Conservation (phyloP, 1,140 invertebrate species). For the Mercenaria mercenaria region DNA sequence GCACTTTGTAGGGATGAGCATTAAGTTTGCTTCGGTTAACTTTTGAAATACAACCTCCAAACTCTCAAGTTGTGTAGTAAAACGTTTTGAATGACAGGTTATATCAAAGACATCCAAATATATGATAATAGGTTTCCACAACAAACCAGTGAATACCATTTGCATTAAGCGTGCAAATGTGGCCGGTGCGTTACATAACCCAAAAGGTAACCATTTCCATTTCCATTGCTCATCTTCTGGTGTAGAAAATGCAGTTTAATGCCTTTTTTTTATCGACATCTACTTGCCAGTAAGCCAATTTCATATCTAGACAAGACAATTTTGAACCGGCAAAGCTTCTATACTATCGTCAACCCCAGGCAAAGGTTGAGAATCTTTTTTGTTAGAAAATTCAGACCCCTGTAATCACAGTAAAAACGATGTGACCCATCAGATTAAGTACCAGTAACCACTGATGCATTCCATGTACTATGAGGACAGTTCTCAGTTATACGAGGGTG, state of each 20-base stretch:
- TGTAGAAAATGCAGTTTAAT: neutral
- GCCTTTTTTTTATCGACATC: conserved; percentile 19
- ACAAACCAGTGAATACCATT: neutral
- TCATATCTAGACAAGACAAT: conserved; percentile 39
- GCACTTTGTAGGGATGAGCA: conserved; percentile 18
- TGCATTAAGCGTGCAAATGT: conserved; percentile 4
- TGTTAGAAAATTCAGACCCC: conserved; percentile 64
- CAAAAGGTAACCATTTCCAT: conserved; percentile 3
- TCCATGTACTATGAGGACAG: conserved; percentile 53
- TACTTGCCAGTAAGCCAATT: conserved; percentile 16
- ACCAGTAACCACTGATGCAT: neutral
- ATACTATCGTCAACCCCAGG: conserved; percentile 43
- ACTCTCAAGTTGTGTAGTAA: neutral
- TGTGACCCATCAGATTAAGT: conserved; percentile 80
- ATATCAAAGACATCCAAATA: neutral
- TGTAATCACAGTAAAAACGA: conserved; percentile 87
- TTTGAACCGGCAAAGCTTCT: neutral
- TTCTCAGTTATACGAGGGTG: conserved; percentile 59
- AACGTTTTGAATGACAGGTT: neutral
- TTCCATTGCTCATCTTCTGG: neutral
- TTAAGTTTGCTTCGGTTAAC: neutral
- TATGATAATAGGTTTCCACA: conserved; percentile 11
- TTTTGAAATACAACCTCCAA: neutral
- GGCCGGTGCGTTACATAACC: conserved; percentile 6
- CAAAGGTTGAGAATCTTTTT: conserved; percentile 6